Base-by-base conservation (phyloP, 2,888 invertebrate genomes). In the Eupithecia subumbrata region DNA sequence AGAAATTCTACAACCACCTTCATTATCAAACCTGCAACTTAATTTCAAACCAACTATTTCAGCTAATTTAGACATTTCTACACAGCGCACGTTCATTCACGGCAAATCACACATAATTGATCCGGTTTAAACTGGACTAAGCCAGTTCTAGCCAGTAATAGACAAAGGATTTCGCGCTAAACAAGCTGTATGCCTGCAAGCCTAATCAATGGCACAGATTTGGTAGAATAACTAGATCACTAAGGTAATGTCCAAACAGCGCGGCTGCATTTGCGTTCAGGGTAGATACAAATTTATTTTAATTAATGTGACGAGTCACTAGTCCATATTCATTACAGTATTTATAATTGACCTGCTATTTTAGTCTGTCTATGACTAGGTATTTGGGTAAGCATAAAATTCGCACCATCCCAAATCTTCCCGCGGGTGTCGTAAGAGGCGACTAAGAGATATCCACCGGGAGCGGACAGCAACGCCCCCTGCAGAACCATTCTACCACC, bases 101-200 rank as follows among this genome's bases (percentile, higher is more conserved):
- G 84, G 84, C 87, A 85, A 89, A 89, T 88, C 86, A 85, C 85
- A 86, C 85, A 86, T 89, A 90, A 91, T 90, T 89, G 88, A 88
- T 87, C 84, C 82, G 78, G 80, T 82, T 82, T 84, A 85, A 86
- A 85, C 81, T 78, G 74, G 79, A 78, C 75, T 78, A 75, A 83
- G 78, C 87, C 86, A 81, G 71, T 79, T 79, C 81, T 82, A 80
- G 80, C 79, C 78, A 84, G 84, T 86, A 86, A 88, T 89, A 89
- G 89, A 91, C 90, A 90, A 91, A 90, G 90, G 89, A 88, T 86
- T 90, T 89, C 87, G 86, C 84, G 84, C 83, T 82, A 84, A 87
- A 88, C 87, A 87, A 86, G 86, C 86, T 85, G 83, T 83, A 82
- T 84, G 86, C 83, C 87, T 73, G 84, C 84, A 84, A 86, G 86